Evolutionary conservation across 2,888 invertebrate genomes (phyloP), one percentile per base, ranked within the genome.

Genomic region (Phengaris arion): DNA sequence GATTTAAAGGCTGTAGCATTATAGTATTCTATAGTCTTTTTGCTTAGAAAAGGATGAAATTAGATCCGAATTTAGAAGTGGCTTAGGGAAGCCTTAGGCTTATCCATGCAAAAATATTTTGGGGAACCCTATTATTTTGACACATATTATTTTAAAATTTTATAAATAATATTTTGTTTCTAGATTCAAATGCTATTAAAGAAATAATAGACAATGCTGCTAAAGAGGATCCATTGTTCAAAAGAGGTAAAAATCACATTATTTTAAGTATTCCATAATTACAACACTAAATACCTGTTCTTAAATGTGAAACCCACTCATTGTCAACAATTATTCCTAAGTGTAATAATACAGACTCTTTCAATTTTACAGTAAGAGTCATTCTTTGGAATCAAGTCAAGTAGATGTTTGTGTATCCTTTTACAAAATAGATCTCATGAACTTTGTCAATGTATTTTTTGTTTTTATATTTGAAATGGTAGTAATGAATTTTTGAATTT

Each of bases 161-260:
- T 8, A 57, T n/a, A n/a, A 55, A n/a, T n/a, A 64, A 73, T 15
- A 57, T 13, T 75, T 57, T 76, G 54, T 77, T 85, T 86, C 76
- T 85, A 92, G 92, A 77, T 77, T 83, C 84, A 79, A 81, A 84
- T 76, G 84, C 88, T 55, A 87, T 91, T 69, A 74, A 80, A 74
- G 76, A 85, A n/a, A 89, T 92, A 72, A 85, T 91, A 77, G 81
- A 84, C 46, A 80, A 82, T 79, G 89, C 91, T 51, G 82, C 87
- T 10, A 78, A 79, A 77, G 76, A 74, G 13, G 84, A 91, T 77
- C 83, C 86, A 70, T 77, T 78, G 55, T 91, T 92, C 73, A 87
- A 84, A 78, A 90, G 78, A 90, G 91, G 92, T 93, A 89, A 12
- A 74, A 9, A 57, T 57, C 4, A 57, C 64, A 64, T 22, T 64